Evolutionary conservation across 2,888 invertebrate species (phyloP), one percentile per base, ranked within the genome.

Genomic region (Pyrocoelia pectoralis): DNA sequence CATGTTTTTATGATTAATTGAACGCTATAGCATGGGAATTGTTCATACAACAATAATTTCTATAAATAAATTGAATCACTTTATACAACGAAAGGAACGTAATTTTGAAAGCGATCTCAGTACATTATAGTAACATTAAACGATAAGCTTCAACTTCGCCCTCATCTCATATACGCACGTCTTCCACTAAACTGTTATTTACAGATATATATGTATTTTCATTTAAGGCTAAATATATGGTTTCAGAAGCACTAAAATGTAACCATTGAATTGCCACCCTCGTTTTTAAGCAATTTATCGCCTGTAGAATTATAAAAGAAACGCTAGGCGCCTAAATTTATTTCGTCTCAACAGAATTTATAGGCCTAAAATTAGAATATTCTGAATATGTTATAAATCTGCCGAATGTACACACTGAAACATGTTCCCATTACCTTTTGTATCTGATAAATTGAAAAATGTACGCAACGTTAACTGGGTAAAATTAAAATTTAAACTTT

Each of bases 241-340:
- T 46, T 46, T 46, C 17, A 1, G 18, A 46, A 46, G 46, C 46
- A 46, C 4, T 46, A 46, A 33, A 46, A 46, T 18, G 46, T 46
- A 46, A 18, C 17, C 46, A 46, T 46, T n/a, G 46, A 46, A 46
- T 18, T 15, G 46, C 46, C 46, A 46, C 17, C 46, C 46, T 46
- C 17, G 17, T 17, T 46, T 46, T 18, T 15, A 17, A 15, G 46
- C 46, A 46, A 46, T 46, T 46, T 46, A 46, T 46, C 17, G 46
- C 17, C 17, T 15, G 15, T 46, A 46, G 18, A 46, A 18, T 46
- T 46, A 46, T 46, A 46, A 46, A 46, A 18, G 18, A 46, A 46
- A 17, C 46, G 46, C 17, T 14, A 46, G 46, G 17, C 17, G 46
- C 17, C 17, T 46, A 18, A 46, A 46, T 46, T 46, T 46, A 46